phyloP scores from a whole-genome alignment of 2,888 invertebrate genomes.

The Thera britannica region DNA sequence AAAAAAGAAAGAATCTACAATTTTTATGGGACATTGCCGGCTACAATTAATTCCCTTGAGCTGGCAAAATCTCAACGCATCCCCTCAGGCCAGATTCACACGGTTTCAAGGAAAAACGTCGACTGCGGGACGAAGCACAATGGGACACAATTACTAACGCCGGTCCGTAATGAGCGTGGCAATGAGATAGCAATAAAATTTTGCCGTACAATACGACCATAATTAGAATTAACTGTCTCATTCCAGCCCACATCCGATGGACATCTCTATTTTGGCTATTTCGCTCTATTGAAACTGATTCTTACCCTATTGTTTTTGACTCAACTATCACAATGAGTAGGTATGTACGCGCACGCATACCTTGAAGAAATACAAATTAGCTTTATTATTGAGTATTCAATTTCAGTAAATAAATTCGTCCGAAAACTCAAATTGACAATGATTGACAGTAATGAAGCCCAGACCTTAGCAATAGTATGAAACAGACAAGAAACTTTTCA shows the following conservation, averaged over 20 bases:
- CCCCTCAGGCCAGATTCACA: conserved; percentile 75
- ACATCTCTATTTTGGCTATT: conserved; percentile 62
- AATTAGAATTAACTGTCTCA: conserved; percentile 84
- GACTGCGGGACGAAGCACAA: conserved; percentile 64
- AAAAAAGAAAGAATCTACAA: neutral
- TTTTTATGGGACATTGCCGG: neutral
- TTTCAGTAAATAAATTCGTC: neutral
- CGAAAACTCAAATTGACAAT: neutral
- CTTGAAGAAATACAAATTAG: no score
- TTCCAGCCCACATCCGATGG: conserved; percentile 77
- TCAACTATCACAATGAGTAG: no score
- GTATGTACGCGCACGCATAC: no score
- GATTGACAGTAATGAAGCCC: neutral
- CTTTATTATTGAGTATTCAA: neutral
- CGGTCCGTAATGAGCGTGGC: conserved; percentile 71
- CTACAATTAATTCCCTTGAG: conserved; percentile 48
- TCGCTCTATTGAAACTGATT: conserved; percentile 56
- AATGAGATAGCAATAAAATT: conserved; percentile 84
- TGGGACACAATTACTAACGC: conserved; percentile 73
- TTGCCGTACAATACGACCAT: conserved; percentile 77
- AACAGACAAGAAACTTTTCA: conserved; percentile 8
- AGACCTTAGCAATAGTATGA: neutral
- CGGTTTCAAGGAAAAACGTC: conserved; percentile 72
- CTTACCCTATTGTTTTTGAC: neutral
- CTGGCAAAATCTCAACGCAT: conserved; percentile 57